Evolutionary conservation across 1,140 invertebrate genomes (phyloP).

Genomic region (Psilanteris sp.): DNA sequence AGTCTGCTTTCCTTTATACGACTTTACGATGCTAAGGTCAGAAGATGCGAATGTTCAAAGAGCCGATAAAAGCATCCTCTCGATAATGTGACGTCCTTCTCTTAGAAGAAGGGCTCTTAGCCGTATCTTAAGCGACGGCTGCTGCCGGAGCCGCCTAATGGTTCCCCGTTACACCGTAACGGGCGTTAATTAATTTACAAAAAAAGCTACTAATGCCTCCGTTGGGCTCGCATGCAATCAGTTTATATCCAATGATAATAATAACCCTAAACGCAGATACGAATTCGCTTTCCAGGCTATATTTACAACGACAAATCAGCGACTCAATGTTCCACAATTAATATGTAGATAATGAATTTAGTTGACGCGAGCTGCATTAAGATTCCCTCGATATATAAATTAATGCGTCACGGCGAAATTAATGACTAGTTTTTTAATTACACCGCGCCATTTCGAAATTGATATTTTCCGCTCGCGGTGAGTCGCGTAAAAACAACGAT

Average conservation of each 20-base stretch:
- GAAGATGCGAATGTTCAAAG: slow-evolving; percentile 64
- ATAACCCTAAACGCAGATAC: slow-evolving; percentile 28
- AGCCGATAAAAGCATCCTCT: slow-evolving; percentile 61
- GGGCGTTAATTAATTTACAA: slow-evolving; percentile 63
- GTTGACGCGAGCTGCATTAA: slow-evolving; percentile 14
- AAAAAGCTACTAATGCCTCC: slow-evolving; percentile 41
- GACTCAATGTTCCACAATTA: slow-evolving; percentile 15
- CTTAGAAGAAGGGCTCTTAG: slow-evolving; percentile 56
- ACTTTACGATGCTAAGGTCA: slow-evolving; percentile 57
- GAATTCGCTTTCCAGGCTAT: slow-evolving; percentile 17
- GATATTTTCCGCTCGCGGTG: too few species aligned
- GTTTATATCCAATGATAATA: slow-evolving; percentile 37
- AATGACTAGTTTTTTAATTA: not conserved
- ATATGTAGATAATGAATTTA: slow-evolving; percentile 24
- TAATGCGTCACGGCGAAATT: not conserved
- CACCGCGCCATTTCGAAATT: too few species aligned
- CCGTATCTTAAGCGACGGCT: slow-evolving; percentile 60
- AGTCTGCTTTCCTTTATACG: slow-evolving; percentile 61
- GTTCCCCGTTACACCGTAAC: slow-evolving; percentile 47
- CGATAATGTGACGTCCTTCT: slow-evolving; percentile 56
- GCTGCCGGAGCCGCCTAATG: slow-evolving; percentile 48
- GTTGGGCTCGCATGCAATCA: slow-evolving; percentile 21
- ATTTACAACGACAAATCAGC: slow-evolving; percentile 32
- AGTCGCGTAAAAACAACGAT: too few species aligned
- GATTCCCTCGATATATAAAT: slow-evolving; percentile 5